Evolutionary conservation across 2,113 vertebrate species (phyloP).

Genomic region (Archilochus colubris): DNA sequence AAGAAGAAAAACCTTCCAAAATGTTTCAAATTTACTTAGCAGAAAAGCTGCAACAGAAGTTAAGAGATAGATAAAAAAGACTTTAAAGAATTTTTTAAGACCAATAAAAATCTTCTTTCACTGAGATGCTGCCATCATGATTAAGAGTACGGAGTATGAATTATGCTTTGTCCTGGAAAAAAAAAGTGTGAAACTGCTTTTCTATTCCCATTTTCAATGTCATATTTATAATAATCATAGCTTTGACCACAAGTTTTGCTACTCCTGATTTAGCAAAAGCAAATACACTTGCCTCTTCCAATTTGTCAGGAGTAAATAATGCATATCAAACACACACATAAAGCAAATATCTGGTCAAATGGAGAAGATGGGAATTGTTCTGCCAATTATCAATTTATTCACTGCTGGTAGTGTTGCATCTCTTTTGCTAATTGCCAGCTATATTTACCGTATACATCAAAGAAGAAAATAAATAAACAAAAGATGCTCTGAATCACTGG

Average conservation of each 20-base stretch:
- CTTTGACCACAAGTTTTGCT: neutral
- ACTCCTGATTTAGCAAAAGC: slow-evolving; percentile 27
- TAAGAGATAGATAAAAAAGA: neutral
- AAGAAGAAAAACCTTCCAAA: neutral
- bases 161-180: neutral
- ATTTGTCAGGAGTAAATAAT: slow-evolving; percentile 44
- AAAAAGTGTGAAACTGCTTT: neutral
- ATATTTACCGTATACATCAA: neutral
- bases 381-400: slow-evolving; percentile 32
- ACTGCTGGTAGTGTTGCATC: slow-evolving; percentile 15
- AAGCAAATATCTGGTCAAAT: slow-evolving; percentile 51
- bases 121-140: neutral
- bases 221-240: neutral
- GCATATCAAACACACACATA: slow-evolving; percentile 2
- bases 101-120: neutral
- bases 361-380: slow-evolving; percentile 12
- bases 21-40: neutral
- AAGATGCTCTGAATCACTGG: slow-evolving; percentile 1
- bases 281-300: slow-evolving; percentile 12
- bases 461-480: slow-evolving; percentile 41
- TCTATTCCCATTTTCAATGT: neutral
- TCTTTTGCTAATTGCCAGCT: slow-evolving; percentile 13
- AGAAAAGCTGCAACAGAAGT: neutral
- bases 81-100: neutral
- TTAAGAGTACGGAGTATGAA: neutral